Percentiles rank a stretch among this genome's conserved stretches.
Conservation (phyloP, 2,113 vertebrate species). For the Prunella himalayana region DNA sequence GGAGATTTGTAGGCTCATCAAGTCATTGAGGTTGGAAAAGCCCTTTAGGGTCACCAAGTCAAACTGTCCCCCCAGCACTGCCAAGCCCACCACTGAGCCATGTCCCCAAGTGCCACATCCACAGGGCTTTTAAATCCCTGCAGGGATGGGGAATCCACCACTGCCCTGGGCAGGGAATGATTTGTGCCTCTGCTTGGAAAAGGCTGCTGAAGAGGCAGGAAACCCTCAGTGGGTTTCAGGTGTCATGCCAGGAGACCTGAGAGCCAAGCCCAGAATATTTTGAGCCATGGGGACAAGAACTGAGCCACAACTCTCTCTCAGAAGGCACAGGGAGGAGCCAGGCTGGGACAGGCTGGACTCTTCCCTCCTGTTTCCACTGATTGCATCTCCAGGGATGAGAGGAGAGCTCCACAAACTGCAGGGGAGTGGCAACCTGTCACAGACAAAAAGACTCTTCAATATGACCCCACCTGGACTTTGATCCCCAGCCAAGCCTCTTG, state of each 20-base stretch:
- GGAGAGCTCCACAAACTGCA: neutral
- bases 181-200: neutral
- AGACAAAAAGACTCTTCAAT: neutral
- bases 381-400: neutral
- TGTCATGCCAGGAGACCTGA: neutral
- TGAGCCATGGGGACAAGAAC: neutral
- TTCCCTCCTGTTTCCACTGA: neutral
- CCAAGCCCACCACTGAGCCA: neutral
- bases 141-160: neutral
- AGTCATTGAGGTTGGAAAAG: neutral
- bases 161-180: neutral
- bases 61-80: neutral
- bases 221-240: neutral
- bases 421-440: neutral
- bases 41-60: neutral
- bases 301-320: neutral
- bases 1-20: neutral
- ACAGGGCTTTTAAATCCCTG: neutral
- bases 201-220: neutral
- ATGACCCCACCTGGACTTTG: neutral
- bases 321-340: neutral
- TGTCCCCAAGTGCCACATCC: neutral
- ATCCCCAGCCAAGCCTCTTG: neutral
- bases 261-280: neutral
- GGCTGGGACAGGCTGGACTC: neutral